Evolutionary conservation across 2,888 invertebrate species (phyloP), one percentile per base, ranked within the genome.

Genomic region (Elysia crispata): DNA sequence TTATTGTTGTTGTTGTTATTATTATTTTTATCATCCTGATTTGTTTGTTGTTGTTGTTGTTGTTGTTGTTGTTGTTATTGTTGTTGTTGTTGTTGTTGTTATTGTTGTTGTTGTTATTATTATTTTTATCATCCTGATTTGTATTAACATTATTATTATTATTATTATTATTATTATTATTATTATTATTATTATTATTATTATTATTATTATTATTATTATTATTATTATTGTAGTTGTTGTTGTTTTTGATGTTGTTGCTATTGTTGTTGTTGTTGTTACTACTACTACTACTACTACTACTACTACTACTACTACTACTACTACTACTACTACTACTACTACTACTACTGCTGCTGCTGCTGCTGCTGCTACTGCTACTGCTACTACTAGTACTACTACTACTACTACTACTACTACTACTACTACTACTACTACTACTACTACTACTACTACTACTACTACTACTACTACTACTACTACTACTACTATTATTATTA

Each of bases 401-500:
- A 54, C 54, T 54, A 54, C 54, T 54, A 54, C 54, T 54, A 54
- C 54, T 54, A 54, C 54, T 54, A 54, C 60, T 60, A 60, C 60
- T 60, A 60, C 60, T 60, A 60, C 60, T 60, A 60, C 60, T 60
- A 60, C 60, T 60, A 60, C 60, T 60, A 60, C 60, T 60, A 60
- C 60, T 60, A 60, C 60, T 60, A 25, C 60, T 60, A 60, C 60
- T 60, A 60, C 60, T 60, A 60, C 60, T 60, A 60, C 60, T 60
- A 60, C 60, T 60, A 60, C 60, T 60, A 60, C 60, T 60, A 60
- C 60, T 60, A 60, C 60, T 60, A 60, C 60, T 60, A 60, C 60
- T 60, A 60, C 60, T 60, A 60, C 60, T 60, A 60, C 41, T 41
- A 41, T 41, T 41, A 41, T 11, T 41, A 41, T 11, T 41, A 41